Percentiles rank a stretch among this genome's conserved stretches.
Conservation (phyloP, 2,888 invertebrate species). For the Balanococcus diminutus region DNA sequence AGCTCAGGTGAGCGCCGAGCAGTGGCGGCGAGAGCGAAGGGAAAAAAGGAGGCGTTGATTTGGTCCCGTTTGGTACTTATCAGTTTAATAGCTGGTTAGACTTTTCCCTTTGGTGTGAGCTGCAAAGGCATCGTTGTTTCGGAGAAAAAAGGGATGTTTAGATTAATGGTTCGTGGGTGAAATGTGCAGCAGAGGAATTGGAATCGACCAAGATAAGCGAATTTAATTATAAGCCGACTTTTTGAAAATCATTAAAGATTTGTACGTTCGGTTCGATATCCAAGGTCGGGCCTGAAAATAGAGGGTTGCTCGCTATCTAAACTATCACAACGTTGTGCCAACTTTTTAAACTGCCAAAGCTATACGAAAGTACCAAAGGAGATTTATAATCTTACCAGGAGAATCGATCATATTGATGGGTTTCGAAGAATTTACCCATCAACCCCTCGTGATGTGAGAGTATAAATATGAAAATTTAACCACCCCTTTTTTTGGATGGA, state of each 20-base stretch:
- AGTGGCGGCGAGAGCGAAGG: background rate
- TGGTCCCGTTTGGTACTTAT: background rate
- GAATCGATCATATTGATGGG: background rate
- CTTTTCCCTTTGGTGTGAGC: background rate
- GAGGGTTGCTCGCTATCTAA: background rate
- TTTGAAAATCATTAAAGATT: conserved; percentile 30
- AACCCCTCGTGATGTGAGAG: background rate
- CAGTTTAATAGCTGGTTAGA: conserved; percentile 36
- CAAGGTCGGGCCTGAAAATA: background rate
- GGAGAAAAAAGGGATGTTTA: background rate
- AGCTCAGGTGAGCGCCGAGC: background rate
- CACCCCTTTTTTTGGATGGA: background rate
- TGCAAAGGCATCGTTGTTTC: background rate
- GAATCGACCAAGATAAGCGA: background rate
- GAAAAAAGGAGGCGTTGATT: background rate
- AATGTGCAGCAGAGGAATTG: background rate
- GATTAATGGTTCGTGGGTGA: conserved; percentile 34
- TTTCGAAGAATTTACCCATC: background rate
- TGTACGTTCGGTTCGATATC: background rate
- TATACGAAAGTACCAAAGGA: background rate
- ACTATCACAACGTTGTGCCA: background rate
- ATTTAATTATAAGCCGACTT: conserved; percentile 26
- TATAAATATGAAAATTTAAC: background rate
- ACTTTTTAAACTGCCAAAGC: background rate
- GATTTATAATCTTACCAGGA: background rate